Evolutionary conservation across 2,113 vertebrate species (phyloP).

Genomic region (Apteryx owenii): DNA sequence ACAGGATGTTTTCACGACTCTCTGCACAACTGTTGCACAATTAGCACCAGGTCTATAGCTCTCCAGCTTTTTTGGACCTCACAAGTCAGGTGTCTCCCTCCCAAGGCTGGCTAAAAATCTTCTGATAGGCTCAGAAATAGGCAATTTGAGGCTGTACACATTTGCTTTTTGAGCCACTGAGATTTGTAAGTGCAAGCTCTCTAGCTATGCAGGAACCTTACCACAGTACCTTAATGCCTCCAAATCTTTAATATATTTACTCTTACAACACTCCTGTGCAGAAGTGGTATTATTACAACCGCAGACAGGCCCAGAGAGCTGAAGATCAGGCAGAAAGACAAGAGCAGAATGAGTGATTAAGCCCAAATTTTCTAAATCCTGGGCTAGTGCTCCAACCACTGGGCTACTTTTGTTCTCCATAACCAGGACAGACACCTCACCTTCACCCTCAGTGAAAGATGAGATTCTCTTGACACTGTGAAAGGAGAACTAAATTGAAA

Average conservation of each 20-base stretch:
- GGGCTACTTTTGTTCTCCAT: neutral
- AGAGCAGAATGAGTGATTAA: constrained; percentile 43
- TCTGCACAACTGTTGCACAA: neutral
- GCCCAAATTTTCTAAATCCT: constrained; percentile 1
- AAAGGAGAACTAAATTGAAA: neutral
- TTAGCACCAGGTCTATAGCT: neutral
- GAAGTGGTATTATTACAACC: neutral
- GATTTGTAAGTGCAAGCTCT: neutral
- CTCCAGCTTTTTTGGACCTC: neutral
- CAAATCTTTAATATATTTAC: constrained; percentile 45
- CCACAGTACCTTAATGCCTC: constrained; percentile 38
- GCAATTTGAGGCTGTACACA: neutral
- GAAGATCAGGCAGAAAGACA: constrained; percentile 26
- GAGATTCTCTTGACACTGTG: neutral
- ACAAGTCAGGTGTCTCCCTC: neutral
- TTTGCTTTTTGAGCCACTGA: neutral
- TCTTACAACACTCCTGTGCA: neutral
- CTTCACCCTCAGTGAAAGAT: neutral
- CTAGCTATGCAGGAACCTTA: neutral
- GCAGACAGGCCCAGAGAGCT: neutral
- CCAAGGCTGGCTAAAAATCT: neutral
- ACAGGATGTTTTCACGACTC: neutral
- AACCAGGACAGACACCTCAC: neutral
- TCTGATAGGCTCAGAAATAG: neutral
- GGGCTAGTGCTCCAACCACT: neutral